Conservation (phyloP, 2,797 vertebrate species). For the Sebastes elongatus region DNA sequence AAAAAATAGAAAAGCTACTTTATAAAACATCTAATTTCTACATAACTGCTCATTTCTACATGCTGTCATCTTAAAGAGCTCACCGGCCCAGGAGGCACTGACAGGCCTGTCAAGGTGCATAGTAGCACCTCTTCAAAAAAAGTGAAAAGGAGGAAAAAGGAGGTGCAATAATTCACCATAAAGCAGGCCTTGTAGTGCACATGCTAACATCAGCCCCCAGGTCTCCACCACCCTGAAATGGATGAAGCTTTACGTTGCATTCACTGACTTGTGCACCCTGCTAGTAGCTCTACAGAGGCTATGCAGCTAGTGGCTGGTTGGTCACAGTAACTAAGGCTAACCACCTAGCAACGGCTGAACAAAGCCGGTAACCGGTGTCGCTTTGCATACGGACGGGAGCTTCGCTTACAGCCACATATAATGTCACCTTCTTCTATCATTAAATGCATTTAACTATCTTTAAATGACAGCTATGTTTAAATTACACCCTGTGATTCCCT, state of each 20-base stretch:
- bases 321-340: constrained; percentile 34
- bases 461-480: background rate
- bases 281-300: constrained; percentile 13
- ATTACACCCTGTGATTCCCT: too few relatives aligned
- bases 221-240: background rate
- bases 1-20: background rate
- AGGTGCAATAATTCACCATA: background rate
- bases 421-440: background rate
- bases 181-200: constrained; percentile 6
- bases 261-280: background rate
- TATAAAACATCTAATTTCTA: background rate
- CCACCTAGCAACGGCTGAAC: constrained; percentile 59
- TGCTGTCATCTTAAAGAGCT: constrained; percentile 3
- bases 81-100: constrained; percentile 4
- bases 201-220: background rate
- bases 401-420: background rate
- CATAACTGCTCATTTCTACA: background rate
- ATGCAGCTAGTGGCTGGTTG: constrained; percentile 19
- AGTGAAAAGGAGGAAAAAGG: background rate
- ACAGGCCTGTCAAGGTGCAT: constrained; percentile 52
- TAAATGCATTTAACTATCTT: background rate
- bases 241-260: background rate
- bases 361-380: constrained; percentile 71
- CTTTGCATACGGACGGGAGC: constrained; percentile 4
- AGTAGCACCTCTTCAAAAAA: background rate